Base-by-base conservation (phyloP, 2,888 invertebrate genomes). In the Suillia variegata region DNA sequence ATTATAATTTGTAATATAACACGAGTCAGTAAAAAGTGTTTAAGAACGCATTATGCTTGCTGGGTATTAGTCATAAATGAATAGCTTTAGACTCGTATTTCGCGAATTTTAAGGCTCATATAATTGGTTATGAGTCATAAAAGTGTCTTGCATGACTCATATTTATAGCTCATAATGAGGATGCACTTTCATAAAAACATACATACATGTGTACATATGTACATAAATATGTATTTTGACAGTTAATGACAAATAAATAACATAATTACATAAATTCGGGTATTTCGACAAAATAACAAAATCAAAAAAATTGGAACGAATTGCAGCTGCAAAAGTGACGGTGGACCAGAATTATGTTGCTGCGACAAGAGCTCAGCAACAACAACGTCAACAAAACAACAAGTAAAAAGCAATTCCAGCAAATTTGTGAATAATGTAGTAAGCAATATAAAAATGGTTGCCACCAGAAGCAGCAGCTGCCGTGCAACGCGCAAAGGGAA, bases 401-500 rank as follows among this genome's bases (percentile, higher is more conserved):
- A n/a, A 56, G 26, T 22, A 42, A 49, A 56, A 53, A 60, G 56
- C 57, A 57, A 61, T 54, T 61, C 51, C 47, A 42, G 51, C 51
- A 61, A 61, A 54, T 57, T 61, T 61, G 50, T 57, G 57, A 57
- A 61, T 56, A 61, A 61, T 56, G 56, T 47, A 61, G 54, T 47
- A 50, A 31, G 48, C 56, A 60, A 53, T 60, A 56, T 49, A 59
- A 47, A 58, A 55, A 49, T 56, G 42, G 48, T 45, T 24, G 24
- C 15, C 15, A 24, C 6, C 17, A 24, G n/a, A 34, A 34, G 34
- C 49, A 56, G 33, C 45, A 18, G 45, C 17, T 20, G 45, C 45
- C 13, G 17, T 20, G 38, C 45, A 4, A 26, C 26, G 34, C 18
- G n/a, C n/a, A n/a, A n/a, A n/a, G n/a, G 13, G 26, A 48, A 15